Evolutionary conservation across 2,888 invertebrate genomes (phyloP), one percentile per base, ranked within the genome.

Genomic region (Drosophila falleni): DNA sequence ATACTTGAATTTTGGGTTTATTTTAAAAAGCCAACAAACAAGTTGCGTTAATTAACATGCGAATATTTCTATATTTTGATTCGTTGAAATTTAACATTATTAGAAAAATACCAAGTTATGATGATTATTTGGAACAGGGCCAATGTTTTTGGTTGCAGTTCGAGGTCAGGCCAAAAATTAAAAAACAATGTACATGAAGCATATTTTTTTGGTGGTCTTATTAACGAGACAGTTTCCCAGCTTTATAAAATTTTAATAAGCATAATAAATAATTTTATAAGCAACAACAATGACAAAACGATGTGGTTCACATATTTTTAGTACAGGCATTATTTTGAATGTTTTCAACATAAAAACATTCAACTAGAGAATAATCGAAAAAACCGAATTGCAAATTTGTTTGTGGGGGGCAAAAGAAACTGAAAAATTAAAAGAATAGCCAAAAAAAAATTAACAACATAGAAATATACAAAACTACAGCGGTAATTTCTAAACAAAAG

Each of bases 401-500:
- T 59, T 71, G 31, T 64, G 47, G 50, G 56, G n/a, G 37, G 31
- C 5, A 41, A 41, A 44, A 23, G 23, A 44, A 44, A 23, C 11
- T 26, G 15, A 19, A 42, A 33, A 53, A 51, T 13, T n/a, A 29
- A 44, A 68, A 60, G 35, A 42, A 47, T 15, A 51, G 42, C 39
- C 16, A 63, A 39, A 41, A 33, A 19, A 19, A 19, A 19, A 39
- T 55, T 15, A n/a, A 39, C 39, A 69, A 59, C 63, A 51, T 56
- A 42, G 29, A 35, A 10, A 55, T 66, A 68, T 41, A 64, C 51
- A 69, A 69, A 64, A 29, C 35, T 10, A 42, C 19, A 15, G 23
- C 49, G 69, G 46, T 35, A 49, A 64, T 41, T 44, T 54, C 53
- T 72, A 61, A 72, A 74, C 74, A 74, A 74, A 69, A 61, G 60